A percentile compares a stretch with the other conserved stretches of the same genome.
Conservation (phyloP, 2,113 vertebrate genomes). For the Nothobranchius furzeri region DNA sequence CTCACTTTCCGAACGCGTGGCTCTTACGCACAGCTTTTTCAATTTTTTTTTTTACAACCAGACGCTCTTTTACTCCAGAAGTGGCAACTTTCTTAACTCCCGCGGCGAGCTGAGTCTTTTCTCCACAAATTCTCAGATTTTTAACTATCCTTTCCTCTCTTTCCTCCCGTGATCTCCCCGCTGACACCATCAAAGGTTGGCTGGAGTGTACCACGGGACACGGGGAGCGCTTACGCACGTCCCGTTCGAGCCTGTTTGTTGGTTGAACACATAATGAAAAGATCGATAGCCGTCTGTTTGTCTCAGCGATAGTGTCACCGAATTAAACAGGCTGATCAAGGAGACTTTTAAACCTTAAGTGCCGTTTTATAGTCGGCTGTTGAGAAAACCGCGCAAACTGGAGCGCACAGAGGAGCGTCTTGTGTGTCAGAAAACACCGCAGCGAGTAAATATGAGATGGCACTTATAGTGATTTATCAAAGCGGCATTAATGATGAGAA, state of each 20-base stretch:
- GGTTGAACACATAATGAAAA: slow-evolving; percentile 84
- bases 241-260: slow-evolving; percentile 75
- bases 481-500: slow-evolving; percentile 47
- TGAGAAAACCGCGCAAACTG: slow-evolving; percentile 15
- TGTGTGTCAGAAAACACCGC: slow-evolving; percentile 8
- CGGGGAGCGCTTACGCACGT: slow-evolving; percentile 22
- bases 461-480: slow-evolving; percentile 29
- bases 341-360: slow-evolving; percentile 26
- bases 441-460: slow-evolving; percentile 19
- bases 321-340: slow-evolving; percentile 76
- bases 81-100: slow-evolving; percentile 44
- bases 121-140: not conserved
- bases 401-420: not conserved
- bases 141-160: not conserved
- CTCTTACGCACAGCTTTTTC: not conserved
- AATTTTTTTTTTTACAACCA: slow-evolving; percentile 5
- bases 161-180: slow-evolving; percentile 1
- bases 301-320: slow-evolving; percentile 85
- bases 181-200: slow-evolving; percentile 28
- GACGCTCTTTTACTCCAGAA: no score
- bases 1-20: slow-evolving; percentile 14
- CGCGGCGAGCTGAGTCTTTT: not conserved
- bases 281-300: slow-evolving; percentile 87
- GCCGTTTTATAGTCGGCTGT: slow-evolving; percentile 6
- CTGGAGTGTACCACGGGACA: slow-evolving; percentile 34